Evolutionary conservation across 2,888 invertebrate species (phyloP), one percentile per base, ranked within the genome.

Genomic region (Phania funesta): DNA sequence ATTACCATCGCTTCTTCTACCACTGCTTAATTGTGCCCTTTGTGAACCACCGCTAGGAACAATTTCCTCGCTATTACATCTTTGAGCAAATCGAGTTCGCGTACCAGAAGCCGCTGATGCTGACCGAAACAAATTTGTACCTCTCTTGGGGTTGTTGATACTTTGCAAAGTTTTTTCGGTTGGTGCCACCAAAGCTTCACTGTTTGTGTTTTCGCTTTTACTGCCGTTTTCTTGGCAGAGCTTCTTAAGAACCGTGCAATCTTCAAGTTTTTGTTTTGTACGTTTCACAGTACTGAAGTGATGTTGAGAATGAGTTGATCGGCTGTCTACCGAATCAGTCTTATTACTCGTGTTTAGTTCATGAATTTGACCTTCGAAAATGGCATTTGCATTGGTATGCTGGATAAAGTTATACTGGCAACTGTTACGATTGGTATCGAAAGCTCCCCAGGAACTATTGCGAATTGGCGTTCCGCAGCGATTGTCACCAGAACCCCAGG

Each of bases 401-500:
- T 82, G 82, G 20, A 60, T 82, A 70, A 78, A 78, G 65, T 48
- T 65, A 65, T 86, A 85, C 75, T 86, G 86, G 83, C 87, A 87
- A 65, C 85, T 86, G 60, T 90, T 90, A 75, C 90, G 88, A 80
- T 90, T 90, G 41, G 87, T 93, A 86, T 95, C 95, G 86, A 94
- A 95, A 7, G 94, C 94, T 13, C 94, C 94, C 93, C 94, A 94
- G 52, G 94, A 94, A 90, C 94, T 94, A 85, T 94, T 95, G 65
- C 95, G 91, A 38, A 94, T 93, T 0, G 94, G 94, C 73, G 93
- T 86, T 3, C 93, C 92, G 65, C 93, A 92, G 48, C 94, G 92
- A 78, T 88, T 89, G 48, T 95, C 95, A 64, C 93, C 94, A n/a
- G 95, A 95, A 78, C 96, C 95, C 96, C 96, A 96, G 46, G 96